Evolutionary conservation across 53 echinoderm and acorn worm species (phyloP).

Genomic region (Hippasteria phrygiana): DNA sequence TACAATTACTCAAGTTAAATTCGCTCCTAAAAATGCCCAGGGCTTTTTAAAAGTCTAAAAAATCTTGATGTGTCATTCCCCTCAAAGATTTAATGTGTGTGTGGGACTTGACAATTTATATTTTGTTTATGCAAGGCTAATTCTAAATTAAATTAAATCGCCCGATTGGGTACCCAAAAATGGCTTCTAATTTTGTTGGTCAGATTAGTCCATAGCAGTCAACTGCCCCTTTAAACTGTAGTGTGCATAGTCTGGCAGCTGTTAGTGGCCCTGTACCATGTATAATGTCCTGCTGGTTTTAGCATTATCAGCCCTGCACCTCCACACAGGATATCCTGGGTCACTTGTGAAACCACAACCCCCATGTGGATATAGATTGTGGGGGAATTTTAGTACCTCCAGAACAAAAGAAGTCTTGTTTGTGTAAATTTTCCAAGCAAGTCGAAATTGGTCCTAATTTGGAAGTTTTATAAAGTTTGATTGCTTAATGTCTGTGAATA

Average conservation of each 20-base stretch:
- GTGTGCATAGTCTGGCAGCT: constrained; percentile 41
- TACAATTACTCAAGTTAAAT: neutral
- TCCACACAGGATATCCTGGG: constrained; percentile 49
- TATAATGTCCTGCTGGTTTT: constrained; percentile 28
- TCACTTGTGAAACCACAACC: constrained; percentile 26
- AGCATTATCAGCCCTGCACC: constrained; percentile 10
- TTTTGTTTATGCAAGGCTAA: too few species aligned
- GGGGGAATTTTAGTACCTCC: neutral
- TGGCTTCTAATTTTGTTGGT: too few species aligned
- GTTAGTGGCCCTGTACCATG: constrained; percentile 64
- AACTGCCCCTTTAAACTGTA: constrained; percentile 33
- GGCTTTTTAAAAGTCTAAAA: neutral
- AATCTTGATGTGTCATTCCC: too few species aligned
- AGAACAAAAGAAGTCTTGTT: neutral
- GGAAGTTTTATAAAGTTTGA: too few species aligned
- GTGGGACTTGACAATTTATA: too few species aligned
- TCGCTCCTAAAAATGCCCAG: neutral
- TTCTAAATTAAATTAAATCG: neutral
- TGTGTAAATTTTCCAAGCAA: too few species aligned
- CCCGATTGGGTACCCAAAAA: too few species aligned
- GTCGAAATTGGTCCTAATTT: too few species aligned
- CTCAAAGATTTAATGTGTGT: too few species aligned
- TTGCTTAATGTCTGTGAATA: too few species aligned
- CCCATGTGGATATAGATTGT: neutral
- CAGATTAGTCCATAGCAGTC: too few species aligned